phyloP scores from a whole-genome alignment of 1,140 invertebrate species.

The Penaeus indicus region DNA sequence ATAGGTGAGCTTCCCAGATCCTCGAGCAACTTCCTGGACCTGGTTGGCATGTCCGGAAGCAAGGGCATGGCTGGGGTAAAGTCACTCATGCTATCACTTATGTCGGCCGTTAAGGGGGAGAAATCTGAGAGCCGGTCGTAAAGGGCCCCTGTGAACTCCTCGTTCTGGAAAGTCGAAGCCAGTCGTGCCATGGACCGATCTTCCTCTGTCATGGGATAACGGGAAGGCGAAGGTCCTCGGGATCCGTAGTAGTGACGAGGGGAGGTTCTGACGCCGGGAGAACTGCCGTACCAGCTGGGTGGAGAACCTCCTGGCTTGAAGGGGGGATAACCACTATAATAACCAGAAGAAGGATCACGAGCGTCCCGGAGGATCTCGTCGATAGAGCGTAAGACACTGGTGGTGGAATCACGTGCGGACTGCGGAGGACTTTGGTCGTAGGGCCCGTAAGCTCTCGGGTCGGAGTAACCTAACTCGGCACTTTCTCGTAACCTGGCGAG shows the following conservation, averaged over 20 bases:
- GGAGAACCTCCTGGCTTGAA: conserved; percentile 63
- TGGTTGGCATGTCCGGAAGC: conserved; percentile 76
- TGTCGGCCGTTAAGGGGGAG: conserved; percentile 70
- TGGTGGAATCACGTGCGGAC: conserved; percentile 67
- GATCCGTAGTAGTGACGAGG: conserved; percentile 66
- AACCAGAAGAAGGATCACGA: conserved; percentile 62
- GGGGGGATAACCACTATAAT: conserved; percentile 59
- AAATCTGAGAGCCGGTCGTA: conserved; percentile 72
- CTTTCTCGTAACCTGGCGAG: conserved; percentile 72
- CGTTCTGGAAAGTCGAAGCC: conserved; percentile 73
- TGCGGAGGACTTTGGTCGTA: conserved; percentile 67
- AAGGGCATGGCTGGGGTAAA: conserved; percentile 77
- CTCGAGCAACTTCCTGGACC: conserved; percentile 76
- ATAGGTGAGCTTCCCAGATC: conserved; percentile 76
- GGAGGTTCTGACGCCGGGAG: conserved; percentile 58
- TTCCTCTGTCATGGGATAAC: conserved; percentile 70
- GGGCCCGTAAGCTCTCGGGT: conserved; percentile 56
- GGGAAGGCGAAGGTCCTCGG: conserved; percentile 62
- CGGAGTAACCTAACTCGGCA: conserved; percentile 69
- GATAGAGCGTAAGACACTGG: conserved; percentile 73
- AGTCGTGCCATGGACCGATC: conserved; percentile 74
- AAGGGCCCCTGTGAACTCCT: conserved; percentile 71
- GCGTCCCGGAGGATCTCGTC: conserved; percentile 73
- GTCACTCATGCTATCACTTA: conserved; percentile 70
- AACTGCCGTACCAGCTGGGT: conserved; percentile 61